A percentile compares a stretch with the other conserved stretches of the same genome.
phyloP scores from a whole-genome alignment of 2,797 vertebrate species.

The Manis crassicaudata region DNA sequence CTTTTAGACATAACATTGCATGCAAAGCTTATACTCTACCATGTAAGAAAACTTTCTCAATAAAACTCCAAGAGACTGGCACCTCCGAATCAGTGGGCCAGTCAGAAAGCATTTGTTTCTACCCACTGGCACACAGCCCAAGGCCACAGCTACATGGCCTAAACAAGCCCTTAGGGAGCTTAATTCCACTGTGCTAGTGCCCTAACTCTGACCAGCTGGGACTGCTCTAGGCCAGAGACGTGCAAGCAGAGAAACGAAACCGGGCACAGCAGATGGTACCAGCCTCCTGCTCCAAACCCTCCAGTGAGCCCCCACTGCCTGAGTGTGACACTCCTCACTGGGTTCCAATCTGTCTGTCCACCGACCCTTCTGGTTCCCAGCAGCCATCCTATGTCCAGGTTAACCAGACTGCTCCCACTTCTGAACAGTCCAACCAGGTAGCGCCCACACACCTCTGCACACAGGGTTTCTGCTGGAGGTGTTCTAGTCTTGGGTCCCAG shows the following conservation, averaged over 20 bases:
- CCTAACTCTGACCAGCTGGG: neutral
- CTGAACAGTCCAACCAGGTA: neutral
- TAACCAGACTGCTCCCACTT: neutral
- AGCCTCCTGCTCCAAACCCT: neutral
- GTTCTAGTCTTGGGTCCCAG: neutral
- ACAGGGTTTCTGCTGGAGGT: neutral
- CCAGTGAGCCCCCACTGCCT: neutral
- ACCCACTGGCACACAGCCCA: neutral
- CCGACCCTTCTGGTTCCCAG: neutral
- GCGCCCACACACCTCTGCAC: neutral
- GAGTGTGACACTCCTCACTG: rapidly evolving
- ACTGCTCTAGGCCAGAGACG: neutral
- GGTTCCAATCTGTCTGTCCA: neutral
- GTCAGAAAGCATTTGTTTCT: neutral
- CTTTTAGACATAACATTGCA: neutral
- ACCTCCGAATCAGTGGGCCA: neutral
- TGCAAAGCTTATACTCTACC: neutral
- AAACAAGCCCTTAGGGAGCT: neutral
- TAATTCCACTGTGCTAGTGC: neutral
- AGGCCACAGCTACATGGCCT: neutral
- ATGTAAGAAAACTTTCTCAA: neutral
- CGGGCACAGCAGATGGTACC: neutral
- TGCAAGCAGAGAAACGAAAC: neutral
- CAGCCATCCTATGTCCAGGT: neutral
- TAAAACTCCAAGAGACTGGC: neutral